Conservation (phyloP, 2,797 vertebrate species). For the Uromys caudimaculatus region DNA sequence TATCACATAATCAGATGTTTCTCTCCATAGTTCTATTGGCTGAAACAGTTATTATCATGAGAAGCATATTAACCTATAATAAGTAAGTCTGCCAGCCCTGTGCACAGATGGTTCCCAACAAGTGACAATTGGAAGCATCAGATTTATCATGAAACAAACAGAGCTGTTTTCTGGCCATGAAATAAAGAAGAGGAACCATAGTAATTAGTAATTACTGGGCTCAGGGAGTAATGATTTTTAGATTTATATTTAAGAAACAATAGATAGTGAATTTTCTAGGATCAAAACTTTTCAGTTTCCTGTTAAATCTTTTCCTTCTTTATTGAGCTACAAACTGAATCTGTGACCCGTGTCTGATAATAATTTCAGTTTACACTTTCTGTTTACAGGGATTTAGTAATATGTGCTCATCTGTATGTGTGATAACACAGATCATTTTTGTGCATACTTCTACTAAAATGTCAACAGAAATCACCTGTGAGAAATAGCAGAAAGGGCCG, state of each 20-base stretch:
- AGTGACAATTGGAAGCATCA: slow-evolving; percentile 70
- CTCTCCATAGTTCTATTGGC: slow-evolving; percentile 76
- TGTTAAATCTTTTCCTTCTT: not conserved
- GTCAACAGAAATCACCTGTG: slow-evolving; percentile 8
- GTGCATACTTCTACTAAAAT: slow-evolving; percentile 45
- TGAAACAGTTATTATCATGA: slow-evolving; percentile 71
- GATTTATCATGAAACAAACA: slow-evolving; percentile 74
- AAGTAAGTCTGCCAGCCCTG: slow-evolving; percentile 46
- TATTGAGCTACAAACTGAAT: slow-evolving; percentile 17
- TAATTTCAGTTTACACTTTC: not conserved
- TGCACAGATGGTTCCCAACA: slow-evolving; percentile 74
- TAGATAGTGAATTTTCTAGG: not conserved
- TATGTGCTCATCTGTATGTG: not conserved
- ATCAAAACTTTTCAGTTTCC: not conserved
- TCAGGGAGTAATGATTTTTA: slow-evolving; percentile 47
- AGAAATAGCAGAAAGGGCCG: slow-evolving; percentile 53
- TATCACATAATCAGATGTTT: slow-evolving; percentile 63
- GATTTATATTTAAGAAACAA: slow-evolving; percentile 39
- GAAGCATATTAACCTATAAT: slow-evolving; percentile 65
- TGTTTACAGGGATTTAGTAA: not conserved
- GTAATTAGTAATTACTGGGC: slow-evolving; percentile 18
- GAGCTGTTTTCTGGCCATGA: slow-evolving; percentile 50
- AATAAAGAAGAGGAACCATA: slow-evolving; percentile 36
- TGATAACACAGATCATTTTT: slow-evolving; percentile 52
- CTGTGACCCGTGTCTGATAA: slow-evolving; percentile 14